Percentiles rank a stretch among this genome's conserved stretches.
These are phyloP conservation scores for Turritopsis dohrnii DNA, from an alignment of 30 jellyfish, hydroid and myxozoan genomes.

Conservation along the genomic window DNA sequence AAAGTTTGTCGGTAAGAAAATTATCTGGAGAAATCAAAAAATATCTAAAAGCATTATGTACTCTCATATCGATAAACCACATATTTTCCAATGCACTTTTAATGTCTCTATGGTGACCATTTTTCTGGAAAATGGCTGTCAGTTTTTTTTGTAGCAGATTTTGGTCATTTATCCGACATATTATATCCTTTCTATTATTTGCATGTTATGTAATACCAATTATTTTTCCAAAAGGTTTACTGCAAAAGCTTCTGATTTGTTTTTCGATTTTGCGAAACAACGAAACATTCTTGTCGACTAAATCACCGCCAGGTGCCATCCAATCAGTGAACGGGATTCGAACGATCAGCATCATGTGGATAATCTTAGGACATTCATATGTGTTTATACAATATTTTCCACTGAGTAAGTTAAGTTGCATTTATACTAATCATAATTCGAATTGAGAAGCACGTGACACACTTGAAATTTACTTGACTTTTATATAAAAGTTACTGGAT, in stretches of 20 bases:
- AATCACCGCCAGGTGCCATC: constrained; percentile 52
- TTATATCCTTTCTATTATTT: not conserved
- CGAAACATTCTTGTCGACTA: constrained; percentile 45
- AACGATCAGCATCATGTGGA: constrained; percentile 69
- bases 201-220: not conserved
- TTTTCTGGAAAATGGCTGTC: too few relatives aligned
- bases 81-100: not conserved
- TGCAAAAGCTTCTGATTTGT: constrained; percentile 24
- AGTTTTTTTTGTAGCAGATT: too few relatives aligned
- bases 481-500: too few relatives aligned
- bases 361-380: constrained; percentile 59
- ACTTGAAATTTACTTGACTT: too few relatives aligned
- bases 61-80: too few relatives aligned
- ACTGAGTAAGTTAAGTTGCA: not conserved
- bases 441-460: too few relatives aligned
- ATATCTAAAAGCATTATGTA: not conserved
- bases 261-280: constrained; percentile 54
- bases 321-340: constrained; percentile 76
- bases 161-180: not conserved
- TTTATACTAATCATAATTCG: too few relatives aligned
- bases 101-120: too few relatives aligned
- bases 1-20: not conserved
- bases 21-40: not conserved
- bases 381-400: not conserved
- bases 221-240: not conserved